Conservation (phyloP, 2,888 invertebrate species). For the Molanna angustata region DNA sequence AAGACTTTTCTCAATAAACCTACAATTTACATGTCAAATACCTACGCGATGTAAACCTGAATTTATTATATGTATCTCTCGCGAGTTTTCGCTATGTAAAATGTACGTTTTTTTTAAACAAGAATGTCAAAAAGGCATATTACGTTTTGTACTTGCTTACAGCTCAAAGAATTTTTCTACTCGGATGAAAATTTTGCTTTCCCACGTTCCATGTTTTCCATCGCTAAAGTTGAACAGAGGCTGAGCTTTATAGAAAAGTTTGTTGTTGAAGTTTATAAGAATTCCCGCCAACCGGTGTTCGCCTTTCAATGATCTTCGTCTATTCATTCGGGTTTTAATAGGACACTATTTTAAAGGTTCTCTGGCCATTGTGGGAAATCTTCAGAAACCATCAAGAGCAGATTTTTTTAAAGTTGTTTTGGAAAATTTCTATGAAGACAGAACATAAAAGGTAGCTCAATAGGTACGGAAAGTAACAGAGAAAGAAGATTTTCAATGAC, state of each 20-base stretch:
- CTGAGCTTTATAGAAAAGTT: conserved; percentile 14
- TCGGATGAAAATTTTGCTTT: neutral
- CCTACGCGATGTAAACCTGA: too few species aligned
- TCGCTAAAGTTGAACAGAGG: neutral
- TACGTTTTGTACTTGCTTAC: too few species aligned
- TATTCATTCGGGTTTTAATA: conserved; percentile 26
- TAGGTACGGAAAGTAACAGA: conserved; percentile 4
- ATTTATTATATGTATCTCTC: too few species aligned
- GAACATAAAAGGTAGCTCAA: conserved; percentile 5
- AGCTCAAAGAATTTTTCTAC: too few species aligned
- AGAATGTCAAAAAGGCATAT: too few species aligned
- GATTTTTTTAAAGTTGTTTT: conserved; percentile 18
- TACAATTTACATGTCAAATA: too few species aligned
- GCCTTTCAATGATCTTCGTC: conserved; percentile 27
- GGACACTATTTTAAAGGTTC: conserved; percentile 28
- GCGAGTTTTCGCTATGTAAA: too few species aligned
- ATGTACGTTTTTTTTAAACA: too few species aligned
- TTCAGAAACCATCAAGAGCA: conserved; percentile 11
- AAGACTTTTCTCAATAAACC: too few species aligned
- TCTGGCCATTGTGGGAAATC: conserved; percentile 8
- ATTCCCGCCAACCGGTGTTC: conserved; percentile 12
- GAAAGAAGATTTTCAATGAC: neutral
- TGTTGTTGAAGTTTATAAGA: conserved; percentile 20
- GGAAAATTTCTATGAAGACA: conserved; percentile 9
- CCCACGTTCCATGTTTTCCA: neutral